phyloP scores from a whole-genome alignment of 1,140 invertebrate genomes.

The Saxidomus purpurata region DNA sequence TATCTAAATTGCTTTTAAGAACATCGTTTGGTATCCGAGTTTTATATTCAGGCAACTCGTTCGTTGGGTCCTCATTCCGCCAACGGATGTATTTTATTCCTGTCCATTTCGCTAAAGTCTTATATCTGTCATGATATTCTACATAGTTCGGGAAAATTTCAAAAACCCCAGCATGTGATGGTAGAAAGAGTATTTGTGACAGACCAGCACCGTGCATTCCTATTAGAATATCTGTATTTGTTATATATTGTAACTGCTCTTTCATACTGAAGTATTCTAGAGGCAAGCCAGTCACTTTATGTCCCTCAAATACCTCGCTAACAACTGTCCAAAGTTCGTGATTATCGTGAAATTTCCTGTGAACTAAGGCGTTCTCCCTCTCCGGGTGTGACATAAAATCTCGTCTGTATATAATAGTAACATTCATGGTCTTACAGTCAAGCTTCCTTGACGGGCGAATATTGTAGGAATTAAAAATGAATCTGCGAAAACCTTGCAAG shows the following conservation, averaged over 20 bases:
- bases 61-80: conserved; percentile 71
- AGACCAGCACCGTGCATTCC: conserved; percentile 98
- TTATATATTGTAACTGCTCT: conserved; percentile 74
- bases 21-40: conserved; percentile 16
- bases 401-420: conserved; percentile 76
- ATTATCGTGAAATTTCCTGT: conserved; percentile 75
- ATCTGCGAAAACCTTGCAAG: conserved; percentile 79
- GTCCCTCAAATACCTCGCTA: not conserved
- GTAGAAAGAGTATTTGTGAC: conserved; percentile 97
- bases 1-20: not conserved
- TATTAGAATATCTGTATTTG: conserved; percentile 95
- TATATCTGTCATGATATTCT: conserved; percentile 77
- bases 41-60: conserved; percentile 64
- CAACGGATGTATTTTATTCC: conserved; percentile 75
- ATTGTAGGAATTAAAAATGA: conserved; percentile 74
- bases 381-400: conserved; percentile 78
- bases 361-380: conserved; percentile 70
- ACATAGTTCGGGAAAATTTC: conserved; percentile 91
- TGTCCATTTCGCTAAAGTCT: conserved; percentile 77
- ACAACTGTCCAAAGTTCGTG: conserved; percentile 63
- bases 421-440: conserved; percentile 68
- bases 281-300: conserved; percentile 69
- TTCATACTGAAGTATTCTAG: conserved; percentile 76
- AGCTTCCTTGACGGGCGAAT: not conserved
- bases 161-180: conserved; percentile 97